Evolutionary conservation across 2,888 invertebrate species (phyloP).

Genomic region (Agonopterix alstromeriana): DNA sequence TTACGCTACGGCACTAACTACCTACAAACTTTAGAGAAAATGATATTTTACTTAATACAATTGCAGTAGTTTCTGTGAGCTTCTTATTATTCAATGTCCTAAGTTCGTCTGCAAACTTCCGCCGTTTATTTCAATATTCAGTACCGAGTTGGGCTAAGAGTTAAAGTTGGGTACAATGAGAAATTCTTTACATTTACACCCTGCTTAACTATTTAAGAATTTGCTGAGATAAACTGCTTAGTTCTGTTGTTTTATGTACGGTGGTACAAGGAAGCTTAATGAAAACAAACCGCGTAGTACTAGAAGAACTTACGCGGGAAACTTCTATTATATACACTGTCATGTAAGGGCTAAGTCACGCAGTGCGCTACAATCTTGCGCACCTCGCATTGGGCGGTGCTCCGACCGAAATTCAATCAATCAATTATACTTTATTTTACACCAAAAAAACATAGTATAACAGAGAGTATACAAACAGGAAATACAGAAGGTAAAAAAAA

Average conservation of each 20-base stretch:
- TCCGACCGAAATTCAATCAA: too few species aligned
- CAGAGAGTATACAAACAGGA: too few species aligned
- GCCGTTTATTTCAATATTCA: slow-evolving; percentile 62
- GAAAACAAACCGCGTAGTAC: background rate
- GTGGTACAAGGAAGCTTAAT: background rate
- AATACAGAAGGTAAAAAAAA: too few species aligned
- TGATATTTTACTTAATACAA: slow-evolving; percentile 46
- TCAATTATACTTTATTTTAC: too few species aligned
- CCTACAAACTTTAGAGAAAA: slow-evolving; percentile 24
- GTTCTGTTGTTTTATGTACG: slow-evolving; percentile 4
- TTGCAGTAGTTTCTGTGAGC: slow-evolving; percentile 40
- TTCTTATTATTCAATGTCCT: slow-evolving; percentile 56
- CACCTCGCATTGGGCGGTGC: too few species aligned
- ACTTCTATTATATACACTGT: too few species aligned
- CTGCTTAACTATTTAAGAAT: slow-evolving; percentile 22
- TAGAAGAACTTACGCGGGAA: too few species aligned
- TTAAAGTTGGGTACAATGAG: slow-evolving; percentile 33
- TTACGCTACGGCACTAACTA: slow-evolving; percentile 5
- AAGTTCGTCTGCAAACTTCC: slow-evolving; percentile 48
- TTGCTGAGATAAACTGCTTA: slow-evolving; percentile 14
- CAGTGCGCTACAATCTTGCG: too few species aligned
- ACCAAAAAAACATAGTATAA: too few species aligned
- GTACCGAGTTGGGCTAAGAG: slow-evolving; percentile 28
- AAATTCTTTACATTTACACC: slow-evolving; percentile 30
- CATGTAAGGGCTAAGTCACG: too few species aligned